Evolutionary conservation across 2,113 vertebrate species (phyloP).

Genomic region (Boleophthalmus pectinirostris): DNA sequence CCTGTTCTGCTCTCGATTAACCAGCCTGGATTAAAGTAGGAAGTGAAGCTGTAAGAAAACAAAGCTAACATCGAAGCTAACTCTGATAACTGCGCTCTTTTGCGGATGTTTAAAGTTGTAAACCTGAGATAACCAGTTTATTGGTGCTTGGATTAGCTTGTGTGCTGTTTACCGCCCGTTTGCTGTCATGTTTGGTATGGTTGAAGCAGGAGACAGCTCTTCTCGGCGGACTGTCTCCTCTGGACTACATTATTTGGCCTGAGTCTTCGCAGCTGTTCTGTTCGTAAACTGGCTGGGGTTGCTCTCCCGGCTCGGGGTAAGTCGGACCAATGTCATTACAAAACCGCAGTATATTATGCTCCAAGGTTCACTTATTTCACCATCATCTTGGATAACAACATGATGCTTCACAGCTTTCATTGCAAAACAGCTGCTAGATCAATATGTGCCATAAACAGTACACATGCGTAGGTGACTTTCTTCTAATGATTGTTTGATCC

Average conservation of each 20-base stretch:
- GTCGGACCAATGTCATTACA: neutral
- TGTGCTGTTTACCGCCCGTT: neutral
- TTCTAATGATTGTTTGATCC: neutral
- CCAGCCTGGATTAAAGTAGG: conserved; percentile 47
- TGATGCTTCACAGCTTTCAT: neutral
- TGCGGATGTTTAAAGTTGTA: neutral
- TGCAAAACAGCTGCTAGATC: neutral
- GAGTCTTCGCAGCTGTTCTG: conserved; percentile 42
- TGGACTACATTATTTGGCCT: conserved; percentile 45
- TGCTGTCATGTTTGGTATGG: conserved; percentile 40
- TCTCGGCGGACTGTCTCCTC: conserved; percentile 36
- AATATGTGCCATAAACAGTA: neutral
- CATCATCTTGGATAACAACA: neutral
- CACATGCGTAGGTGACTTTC: neutral
- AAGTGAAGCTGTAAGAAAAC: conserved; percentile 32
- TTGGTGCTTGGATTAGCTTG: neutral
- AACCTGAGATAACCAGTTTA: neutral
- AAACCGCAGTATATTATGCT: neutral
- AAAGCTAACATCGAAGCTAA: conserved; percentile 45
- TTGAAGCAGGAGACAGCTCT: conserved; percentile 37
- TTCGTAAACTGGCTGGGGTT: conserved; percentile 25
- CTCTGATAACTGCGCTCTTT: conserved; percentile 6
- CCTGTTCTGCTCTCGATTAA: conserved; percentile 29
- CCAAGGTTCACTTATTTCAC: neutral
- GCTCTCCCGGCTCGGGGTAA: conserved; percentile 38